Conservation (phyloP, 2,113 vertebrate genomes). For the Paedocypris sp. region DNA sequence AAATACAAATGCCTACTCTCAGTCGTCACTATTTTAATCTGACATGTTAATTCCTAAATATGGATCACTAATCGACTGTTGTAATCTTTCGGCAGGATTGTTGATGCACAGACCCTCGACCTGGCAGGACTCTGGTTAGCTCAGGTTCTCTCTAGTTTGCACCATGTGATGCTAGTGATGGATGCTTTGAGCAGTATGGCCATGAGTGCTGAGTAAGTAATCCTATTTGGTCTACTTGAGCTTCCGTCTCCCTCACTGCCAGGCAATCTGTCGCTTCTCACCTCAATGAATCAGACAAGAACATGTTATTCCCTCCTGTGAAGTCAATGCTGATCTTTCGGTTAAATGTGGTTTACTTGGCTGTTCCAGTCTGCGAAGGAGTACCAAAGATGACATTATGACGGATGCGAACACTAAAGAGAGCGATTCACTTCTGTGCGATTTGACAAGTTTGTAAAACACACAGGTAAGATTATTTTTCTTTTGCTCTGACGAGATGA, state of each 20-base stretch:
- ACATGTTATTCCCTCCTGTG: neutral
- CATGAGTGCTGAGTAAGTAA: constrained; percentile 56
- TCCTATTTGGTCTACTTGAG: constrained; percentile 51
- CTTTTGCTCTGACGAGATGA: too few species aligned
- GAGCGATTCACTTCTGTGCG: too few species aligned
- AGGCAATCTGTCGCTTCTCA: constrained; percentile 31
- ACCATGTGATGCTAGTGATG: constrained; percentile 15
- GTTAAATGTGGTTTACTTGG: too few species aligned
- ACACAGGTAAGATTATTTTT: too few species aligned
- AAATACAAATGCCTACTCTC: too few species aligned
- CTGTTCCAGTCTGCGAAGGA: neutral
- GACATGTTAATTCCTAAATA: too few species aligned
- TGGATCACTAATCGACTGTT: neutral
- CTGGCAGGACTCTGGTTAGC: neutral
- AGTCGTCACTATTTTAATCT: too few species aligned
- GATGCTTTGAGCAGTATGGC: constrained; percentile 24
- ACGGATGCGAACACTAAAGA: neutral
- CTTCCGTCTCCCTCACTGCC: constrained; percentile 34
- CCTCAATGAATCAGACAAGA: constrained; percentile 24
- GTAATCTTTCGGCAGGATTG: neutral
- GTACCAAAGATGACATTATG: neutral
- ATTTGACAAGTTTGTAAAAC: too few species aligned
- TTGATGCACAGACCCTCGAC: neutral
- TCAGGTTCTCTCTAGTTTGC: neutral
- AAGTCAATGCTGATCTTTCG: neutral